phyloP scores from a whole-genome alignment of 2,113 vertebrate genomes.

The Theristicus caerulescens region DNA sequence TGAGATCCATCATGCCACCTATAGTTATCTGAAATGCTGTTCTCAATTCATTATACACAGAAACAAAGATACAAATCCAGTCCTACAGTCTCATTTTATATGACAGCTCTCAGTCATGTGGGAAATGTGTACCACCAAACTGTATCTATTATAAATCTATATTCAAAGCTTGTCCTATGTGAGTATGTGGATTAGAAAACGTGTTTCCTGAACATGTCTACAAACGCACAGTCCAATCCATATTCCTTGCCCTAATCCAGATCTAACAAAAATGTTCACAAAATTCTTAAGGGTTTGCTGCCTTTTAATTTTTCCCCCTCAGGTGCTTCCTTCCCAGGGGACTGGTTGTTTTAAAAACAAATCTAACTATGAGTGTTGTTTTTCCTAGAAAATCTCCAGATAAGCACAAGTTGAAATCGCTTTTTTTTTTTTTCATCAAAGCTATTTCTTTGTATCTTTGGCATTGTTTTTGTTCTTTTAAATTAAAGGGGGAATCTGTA shows the following conservation, averaged over 20 bases:
- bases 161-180: constrained; percentile 24
- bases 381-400: constrained; percentile 58
- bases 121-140: not conserved
- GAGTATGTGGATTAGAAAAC: constrained; percentile 8
- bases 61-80: constrained; percentile 25
- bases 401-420: not conserved
- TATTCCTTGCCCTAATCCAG: constrained; percentile 8
- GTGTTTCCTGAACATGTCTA: not conserved
- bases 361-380: constrained; percentile 11
- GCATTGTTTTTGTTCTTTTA: not conserved
- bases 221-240: not conserved
- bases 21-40: not conserved
- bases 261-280: constrained; percentile 37
- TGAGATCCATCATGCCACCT: constrained; percentile 6
- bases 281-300: constrained; percentile 37
- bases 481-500: constrained; percentile 12
- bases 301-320: constrained; percentile 33
- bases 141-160: constrained; percentile 8
- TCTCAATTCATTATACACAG: not conserved
- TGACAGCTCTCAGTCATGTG: not conserved
- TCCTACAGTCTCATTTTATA: not conserved
- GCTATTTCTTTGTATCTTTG: constrained; percentile 25
- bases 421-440: constrained; percentile 2
- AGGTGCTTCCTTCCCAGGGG: constrained; percentile 23
- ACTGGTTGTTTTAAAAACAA: constrained; percentile 43